These are phyloP conservation scores for Dicrostonyx torquatus DNA, from an alignment of 2,797 vertebrate species.

Conservation along the genomic window DNA sequence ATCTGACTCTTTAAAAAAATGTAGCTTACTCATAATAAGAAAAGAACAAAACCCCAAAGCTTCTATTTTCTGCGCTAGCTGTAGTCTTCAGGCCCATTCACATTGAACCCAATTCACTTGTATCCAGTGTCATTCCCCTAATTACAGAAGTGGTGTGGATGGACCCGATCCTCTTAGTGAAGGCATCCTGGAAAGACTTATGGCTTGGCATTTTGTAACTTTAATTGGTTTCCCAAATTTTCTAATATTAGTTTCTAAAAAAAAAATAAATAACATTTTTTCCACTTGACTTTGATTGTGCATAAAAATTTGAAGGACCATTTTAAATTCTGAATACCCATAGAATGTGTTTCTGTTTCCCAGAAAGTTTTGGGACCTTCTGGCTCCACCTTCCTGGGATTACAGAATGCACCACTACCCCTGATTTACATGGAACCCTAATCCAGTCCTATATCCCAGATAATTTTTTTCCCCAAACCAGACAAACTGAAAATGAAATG, in stretches of 20 bases:
- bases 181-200: background rate
- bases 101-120: background rate
- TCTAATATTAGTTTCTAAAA: background rate
- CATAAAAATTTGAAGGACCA: background rate
- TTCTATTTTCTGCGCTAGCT: background rate
- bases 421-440: background rate
- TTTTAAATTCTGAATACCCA: background rate
- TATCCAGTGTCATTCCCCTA: background rate
- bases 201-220: background rate
- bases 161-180: background rate
- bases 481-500: background rate
- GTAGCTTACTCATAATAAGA: background rate
- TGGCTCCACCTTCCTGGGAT: background rate
- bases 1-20: background rate
- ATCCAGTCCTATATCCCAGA: background rate
- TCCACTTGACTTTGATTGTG: background rate
- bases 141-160: background rate
- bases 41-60: background rate
- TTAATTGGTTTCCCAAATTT: slow-evolving; percentile 24
- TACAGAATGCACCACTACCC: background rate
- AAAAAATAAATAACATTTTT: background rate
- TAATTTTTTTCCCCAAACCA: background rate
- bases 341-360: background rate
- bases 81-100: background rate
- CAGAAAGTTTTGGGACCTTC: background rate